A percentile compares a stretch with the other conserved stretches of the same genome.
Conservation (phyloP, 2,797 vertebrate genomes). For the Tympanoctomys barrerae region DNA sequence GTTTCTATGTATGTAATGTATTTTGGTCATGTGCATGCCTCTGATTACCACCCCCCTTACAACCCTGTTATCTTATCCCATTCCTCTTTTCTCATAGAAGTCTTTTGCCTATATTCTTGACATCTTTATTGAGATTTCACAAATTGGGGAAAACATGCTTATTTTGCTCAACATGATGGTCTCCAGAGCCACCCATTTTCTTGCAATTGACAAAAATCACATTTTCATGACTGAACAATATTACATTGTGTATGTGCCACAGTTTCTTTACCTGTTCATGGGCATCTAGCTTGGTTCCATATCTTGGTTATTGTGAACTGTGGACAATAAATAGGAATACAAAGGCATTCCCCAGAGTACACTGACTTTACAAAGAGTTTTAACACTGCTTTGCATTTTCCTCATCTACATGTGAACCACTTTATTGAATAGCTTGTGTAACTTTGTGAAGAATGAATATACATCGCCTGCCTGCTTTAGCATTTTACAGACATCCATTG, state of each 20-base stretch:
- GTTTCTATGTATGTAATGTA: not conserved
- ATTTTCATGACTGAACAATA: not conserved
- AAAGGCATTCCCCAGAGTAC: not conserved
- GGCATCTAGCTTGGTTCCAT: not conserved
- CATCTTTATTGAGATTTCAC: not conserved
- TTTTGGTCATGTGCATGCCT: not conserved
- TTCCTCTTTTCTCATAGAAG: not conserved
- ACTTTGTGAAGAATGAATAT: not conserved
- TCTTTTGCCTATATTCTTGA: not conserved
- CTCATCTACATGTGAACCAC: not conserved
- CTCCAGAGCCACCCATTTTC: not conserved
- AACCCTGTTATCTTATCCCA: not conserved
- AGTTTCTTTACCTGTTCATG: not conserved
- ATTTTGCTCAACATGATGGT: not conserved
- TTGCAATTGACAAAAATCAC: not conserved
- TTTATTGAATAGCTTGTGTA: not conserved
- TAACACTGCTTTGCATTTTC: not conserved
- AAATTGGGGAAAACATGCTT: not conserved
- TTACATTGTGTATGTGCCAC: not conserved
- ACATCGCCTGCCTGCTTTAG: not conserved
- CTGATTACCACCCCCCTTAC: not conserved
- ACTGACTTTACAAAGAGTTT: not conserved
- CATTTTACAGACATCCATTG: conserved; percentile 25
- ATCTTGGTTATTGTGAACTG: not conserved
- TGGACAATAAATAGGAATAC: not conserved